Base-by-base conservation (phyloP, 2,113 vertebrate genomes). In the Ophthalmolycus amberensis region DNA sequence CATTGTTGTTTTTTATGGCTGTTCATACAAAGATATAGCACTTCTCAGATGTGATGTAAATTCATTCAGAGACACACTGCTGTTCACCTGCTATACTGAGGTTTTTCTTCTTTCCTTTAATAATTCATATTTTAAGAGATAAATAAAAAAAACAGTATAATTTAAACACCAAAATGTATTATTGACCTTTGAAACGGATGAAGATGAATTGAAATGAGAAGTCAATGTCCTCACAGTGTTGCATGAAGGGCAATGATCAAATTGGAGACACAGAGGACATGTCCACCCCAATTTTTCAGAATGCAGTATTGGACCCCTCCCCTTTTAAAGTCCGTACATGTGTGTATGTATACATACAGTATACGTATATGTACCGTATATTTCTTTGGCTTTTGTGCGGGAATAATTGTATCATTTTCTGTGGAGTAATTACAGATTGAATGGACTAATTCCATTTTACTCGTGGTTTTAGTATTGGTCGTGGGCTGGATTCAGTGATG, bases 401-500 rank as follows among this genome's bases (percentile, higher is more conserved):
- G 22, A 85, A 79, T 62, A 54, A 79, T 77, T 79, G 46, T 79
- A 80, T 85, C 79, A 78, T n/a, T 78, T 34, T 69, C 38, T 48
- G 42, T 64, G 12, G 44, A 52, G 60, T 81, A 29, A 73, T 82
- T 27, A 40, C 7, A 67, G 54, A 70, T 25, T 76, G 44, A 71
- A 44, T 54, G 29, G 63, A 82, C 76, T 68, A 70, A 79, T 84
- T 82, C 80, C 77, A 78, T 44, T 12, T 20, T 52, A 38, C 77
- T 80, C 64, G 22, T 42, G 76, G 71, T 65, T 85, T 86, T 73
- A 72, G 77, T 70, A 25, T 68, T 52, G 88, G 77, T 75, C 78
- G 12, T 79, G 46, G 66, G 81, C 73, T 77, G 66, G 75, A 85
- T 83, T 77, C 90, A 92, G 80, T 92, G 91, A 94, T 91, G 87